phyloP scores from a whole-genome alignment of 1,140 invertebrate species.

The Anagrus nilaparvatae region DNA sequence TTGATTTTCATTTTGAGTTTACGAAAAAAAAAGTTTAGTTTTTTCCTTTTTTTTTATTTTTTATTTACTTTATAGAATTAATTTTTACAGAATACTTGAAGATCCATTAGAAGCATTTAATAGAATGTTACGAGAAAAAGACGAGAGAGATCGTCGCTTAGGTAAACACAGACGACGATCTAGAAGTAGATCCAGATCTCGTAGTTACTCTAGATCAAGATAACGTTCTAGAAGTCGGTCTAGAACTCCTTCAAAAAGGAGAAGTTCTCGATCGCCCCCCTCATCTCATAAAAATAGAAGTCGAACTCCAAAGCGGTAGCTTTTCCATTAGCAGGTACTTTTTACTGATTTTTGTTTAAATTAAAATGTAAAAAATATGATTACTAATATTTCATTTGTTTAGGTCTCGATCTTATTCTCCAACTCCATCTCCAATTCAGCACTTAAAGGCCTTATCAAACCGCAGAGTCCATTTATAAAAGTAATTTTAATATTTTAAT shows the following conservation, averaged over 20 bases:
- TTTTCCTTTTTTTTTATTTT: too few relatives aligned
- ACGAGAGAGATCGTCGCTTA: constrained; percentile 56
- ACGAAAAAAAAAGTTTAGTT: too few relatives aligned
- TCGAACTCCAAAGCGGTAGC: constrained; percentile 40
- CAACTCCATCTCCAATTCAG: too few relatives aligned
- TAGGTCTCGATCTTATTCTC: too few relatives aligned
- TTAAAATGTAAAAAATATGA: too few relatives aligned
- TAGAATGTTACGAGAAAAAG: constrained; percentile 73
- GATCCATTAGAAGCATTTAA: constrained; percentile 79
- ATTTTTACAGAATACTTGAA: constrained; percentile 60
- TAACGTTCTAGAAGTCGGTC: constrained; percentile 39
- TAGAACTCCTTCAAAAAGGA: constrained; percentile 31
- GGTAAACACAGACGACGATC: constrained; percentile 50
- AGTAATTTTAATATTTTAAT: too few relatives aligned
- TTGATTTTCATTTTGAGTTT: too few relatives aligned
- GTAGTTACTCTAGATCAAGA: constrained; percentile 43
- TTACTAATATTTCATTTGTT: too few relatives aligned
- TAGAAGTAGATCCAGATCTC: constrained; percentile 39
- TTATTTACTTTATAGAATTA: too few relatives aligned
- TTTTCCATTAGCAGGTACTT: constrained; percentile 48
- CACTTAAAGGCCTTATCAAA: too few relatives aligned
- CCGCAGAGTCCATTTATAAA: too few relatives aligned
- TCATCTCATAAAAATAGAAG: constrained; percentile 35
- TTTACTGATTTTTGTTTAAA: too few relatives aligned
- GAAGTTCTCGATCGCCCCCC: constrained; percentile 30